Base-by-base conservation (phyloP, 53 echinoderm and acorn worm species). In the Antedon mediterranea region DNA sequence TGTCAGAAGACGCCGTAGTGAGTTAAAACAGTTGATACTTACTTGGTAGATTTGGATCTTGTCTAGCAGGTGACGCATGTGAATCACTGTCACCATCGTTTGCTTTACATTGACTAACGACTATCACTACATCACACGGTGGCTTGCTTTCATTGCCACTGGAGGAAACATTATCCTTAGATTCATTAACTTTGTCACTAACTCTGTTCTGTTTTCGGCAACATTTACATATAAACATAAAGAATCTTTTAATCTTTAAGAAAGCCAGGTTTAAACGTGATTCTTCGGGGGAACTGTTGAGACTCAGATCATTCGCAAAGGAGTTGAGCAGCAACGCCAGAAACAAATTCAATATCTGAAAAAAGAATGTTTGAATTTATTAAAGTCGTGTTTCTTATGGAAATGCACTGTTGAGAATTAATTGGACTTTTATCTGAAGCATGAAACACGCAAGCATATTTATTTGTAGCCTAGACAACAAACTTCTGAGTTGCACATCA, bases 301-400 rank as follows among this genome's bases (percentile, higher is more conserved):
- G 79, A 33, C 80, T 80, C 43, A 95, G 57, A 75, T 95, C 95
- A 27, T 89, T 82, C 30, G 95, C 91, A 73, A 95, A 95, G 0
- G 95, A 87, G 84, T 95, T 95, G 72, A 95, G 78, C 29, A 95
- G 78, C 78, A 95, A 78, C 0, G 95, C 95, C 28, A 95, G 78
- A 84, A 95, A 95, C 70, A 95, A 75, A 73, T 95, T 95, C 71
- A 95, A 74, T 34, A 95, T 91, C 95, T 95, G 76, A 32, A 32
- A 27, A 18, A 73, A 74, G 28, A 26, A 30, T 20, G 34, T 72
- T 18, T 29, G 28, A n/a, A n/a, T n/a, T n/a, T n/a, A n/a, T n/a
- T n/a, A n/a, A n/a, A n/a, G n/a, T n/a, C n/a, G n/a, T n/a, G n/a
- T n/a, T n/a, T n/a, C n/a, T n/a, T n/a, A n/a, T n/a, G n/a, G n/a